These are phyloP conservation scores for Sycobia sp. DNA, from an alignment of 1,140 invertebrate genomes.

Conservation along the genomic window DNA sequence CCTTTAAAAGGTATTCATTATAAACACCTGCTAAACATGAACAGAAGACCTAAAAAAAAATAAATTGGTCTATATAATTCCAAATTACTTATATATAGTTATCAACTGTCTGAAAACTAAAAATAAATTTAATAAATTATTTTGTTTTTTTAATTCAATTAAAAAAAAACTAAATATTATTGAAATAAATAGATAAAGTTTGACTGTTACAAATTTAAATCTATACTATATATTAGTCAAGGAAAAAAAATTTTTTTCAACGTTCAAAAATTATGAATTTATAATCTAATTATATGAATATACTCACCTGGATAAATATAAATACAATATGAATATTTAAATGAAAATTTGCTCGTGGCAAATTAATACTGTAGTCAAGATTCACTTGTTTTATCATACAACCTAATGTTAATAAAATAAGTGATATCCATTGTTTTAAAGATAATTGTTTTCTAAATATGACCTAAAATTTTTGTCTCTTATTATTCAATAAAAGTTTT, in stretches of 20 bases:
- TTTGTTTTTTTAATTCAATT: too few species aligned
- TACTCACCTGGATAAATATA: slow-evolving; percentile 67
- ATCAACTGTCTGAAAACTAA: too few species aligned
- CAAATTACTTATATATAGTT: too few species aligned
- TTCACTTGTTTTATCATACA: slow-evolving; percentile 91
- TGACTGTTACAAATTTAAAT: too few species aligned
- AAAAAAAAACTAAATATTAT: too few species aligned
- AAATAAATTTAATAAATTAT: too few species aligned
- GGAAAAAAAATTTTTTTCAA: too few species aligned
- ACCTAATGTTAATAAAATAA: slow-evolving; percentile 83
- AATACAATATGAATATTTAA: slow-evolving; percentile 75
- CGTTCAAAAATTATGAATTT: too few species aligned
- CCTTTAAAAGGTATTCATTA: slow-evolving; percentile 94
- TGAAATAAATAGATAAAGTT: too few species aligned
- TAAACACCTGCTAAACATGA: slow-evolving; percentile 95
- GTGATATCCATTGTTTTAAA: slow-evolving; percentile 85
- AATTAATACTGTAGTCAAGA: slow-evolving; percentile 57
- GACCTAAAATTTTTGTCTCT: slow-evolving; percentile 63
- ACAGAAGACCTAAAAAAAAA: slow-evolving; percentile 80
- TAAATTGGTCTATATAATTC: too few species aligned
- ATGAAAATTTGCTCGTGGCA: slow-evolving; percentile 51
- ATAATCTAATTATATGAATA: too few species aligned
- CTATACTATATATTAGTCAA: too few species aligned
- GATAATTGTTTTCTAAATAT: slow-evolving; percentile 87
- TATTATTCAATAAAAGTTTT: slow-evolving; percentile 25